Evolutionary conservation across 2,888 invertebrate species (phyloP).

Genomic region (Timema podura): DNA sequence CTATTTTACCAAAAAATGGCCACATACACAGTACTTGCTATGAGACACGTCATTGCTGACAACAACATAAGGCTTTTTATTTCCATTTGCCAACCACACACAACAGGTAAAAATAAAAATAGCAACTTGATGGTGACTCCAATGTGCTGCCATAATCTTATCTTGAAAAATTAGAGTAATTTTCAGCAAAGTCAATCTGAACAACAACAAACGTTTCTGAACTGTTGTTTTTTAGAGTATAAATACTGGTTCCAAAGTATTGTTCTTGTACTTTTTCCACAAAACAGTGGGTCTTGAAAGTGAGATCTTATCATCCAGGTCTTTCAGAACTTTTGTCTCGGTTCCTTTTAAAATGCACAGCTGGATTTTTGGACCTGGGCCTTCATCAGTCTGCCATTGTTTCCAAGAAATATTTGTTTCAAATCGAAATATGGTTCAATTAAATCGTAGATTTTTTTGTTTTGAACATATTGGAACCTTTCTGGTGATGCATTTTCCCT

Average conservation of each 20-base stretch:
- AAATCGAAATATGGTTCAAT: too few species aligned
- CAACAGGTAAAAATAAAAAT: conserved; percentile 10
- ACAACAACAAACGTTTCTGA: neutral
- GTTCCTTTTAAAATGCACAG: neutral
- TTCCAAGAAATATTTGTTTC: conserved; percentile 6
- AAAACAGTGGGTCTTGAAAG: conserved; percentile 1
- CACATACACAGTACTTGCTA: conserved; percentile 6
- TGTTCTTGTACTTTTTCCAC: neutral
- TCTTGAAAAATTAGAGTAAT: neutral
- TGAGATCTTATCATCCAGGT: neutral
- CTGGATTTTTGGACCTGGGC: neutral
- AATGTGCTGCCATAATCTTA: conserved; percentile 8
- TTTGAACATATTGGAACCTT: too few species aligned
- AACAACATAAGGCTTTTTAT: neutral
- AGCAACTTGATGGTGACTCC: neutral
- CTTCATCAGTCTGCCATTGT: neutral
- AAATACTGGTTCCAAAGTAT: neutral
- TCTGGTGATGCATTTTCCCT: too few species aligned
- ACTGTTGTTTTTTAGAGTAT: neutral
- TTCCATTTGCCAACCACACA: neutral
- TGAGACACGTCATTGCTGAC: conserved; percentile 6
- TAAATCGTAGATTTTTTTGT: too few species aligned
- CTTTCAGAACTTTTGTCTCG: neutral
- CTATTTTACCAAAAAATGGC: neutral
- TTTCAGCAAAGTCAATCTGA: conserved; percentile 4